phyloP scores from a whole-genome alignment of 2,888 invertebrate genomes.

The Agriopis aurantiaria region DNA sequence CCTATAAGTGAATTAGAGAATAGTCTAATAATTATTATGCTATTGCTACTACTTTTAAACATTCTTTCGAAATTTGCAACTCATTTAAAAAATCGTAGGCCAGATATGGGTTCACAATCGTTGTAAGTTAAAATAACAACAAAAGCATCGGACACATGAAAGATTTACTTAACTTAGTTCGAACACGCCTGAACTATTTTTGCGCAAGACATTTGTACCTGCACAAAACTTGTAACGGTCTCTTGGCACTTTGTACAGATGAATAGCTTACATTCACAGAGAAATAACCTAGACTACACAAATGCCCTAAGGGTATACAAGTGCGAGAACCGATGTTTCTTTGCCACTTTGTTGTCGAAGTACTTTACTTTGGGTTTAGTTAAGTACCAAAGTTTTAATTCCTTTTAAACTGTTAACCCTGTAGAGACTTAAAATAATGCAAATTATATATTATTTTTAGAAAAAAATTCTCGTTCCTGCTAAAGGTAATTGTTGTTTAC shows the following conservation, averaged over 20 bases:
- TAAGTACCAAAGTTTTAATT: slow-evolving; percentile 7
- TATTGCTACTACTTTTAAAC: too few relatives aligned
- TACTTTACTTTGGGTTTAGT: not conserved
- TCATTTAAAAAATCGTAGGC: too few relatives aligned
- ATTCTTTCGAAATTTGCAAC: too few relatives aligned
- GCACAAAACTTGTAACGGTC: slow-evolving; percentile 23
- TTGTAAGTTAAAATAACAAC: too few relatives aligned
- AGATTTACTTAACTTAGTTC: not conserved
- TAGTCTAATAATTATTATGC: too few relatives aligned
- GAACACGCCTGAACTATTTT: not conserved
- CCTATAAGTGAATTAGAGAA: too few relatives aligned
- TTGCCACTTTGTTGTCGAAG: slow-evolving; percentile 6
- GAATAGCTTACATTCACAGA: slow-evolving; percentile 19
- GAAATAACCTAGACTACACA: slow-evolving; percentile 25
- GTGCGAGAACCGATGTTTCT: slow-evolving; percentile 1
- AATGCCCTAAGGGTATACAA: slow-evolving; percentile 13
- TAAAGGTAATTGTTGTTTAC: not conserved
- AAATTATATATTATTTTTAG: too few relatives aligned
- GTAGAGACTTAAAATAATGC: too few relatives aligned
- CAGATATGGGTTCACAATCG: too few relatives aligned
- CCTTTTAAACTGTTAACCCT: not conserved
- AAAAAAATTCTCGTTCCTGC: not conserved
- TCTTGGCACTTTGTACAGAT: slow-evolving; percentile 25
- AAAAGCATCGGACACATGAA: not conserved
- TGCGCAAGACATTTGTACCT: not conserved